Percentiles rank a stretch among this genome's conserved stretches.
Conservation (phyloP, 2,888 invertebrate species). For the Chaetoderma sp. region DNA sequence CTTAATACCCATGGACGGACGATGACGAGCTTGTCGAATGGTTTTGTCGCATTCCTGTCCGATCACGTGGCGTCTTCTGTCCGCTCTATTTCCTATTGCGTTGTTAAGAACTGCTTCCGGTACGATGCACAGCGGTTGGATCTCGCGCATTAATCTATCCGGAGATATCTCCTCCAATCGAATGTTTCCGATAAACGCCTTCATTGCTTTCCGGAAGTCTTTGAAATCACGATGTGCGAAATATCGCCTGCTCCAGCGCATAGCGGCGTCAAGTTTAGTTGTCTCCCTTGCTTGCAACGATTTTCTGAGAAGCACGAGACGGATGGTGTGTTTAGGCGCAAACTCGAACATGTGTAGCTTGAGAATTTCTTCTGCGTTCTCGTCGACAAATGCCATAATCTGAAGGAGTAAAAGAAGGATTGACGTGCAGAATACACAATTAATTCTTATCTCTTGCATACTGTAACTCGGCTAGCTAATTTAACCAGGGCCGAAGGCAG, state of each 20-base stretch:
- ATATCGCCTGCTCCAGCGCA: not conserved
- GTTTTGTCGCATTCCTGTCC: constrained; percentile 4
- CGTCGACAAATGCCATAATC: not conserved
- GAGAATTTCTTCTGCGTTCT: not conserved
- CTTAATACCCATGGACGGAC: too few species aligned
- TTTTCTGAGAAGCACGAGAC: not conserved
- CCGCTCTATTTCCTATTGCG: not conserved
- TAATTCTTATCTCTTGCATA: too few species aligned
- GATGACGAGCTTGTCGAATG: too few species aligned
- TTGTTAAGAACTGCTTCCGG: not conserved
- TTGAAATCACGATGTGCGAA: not conserved
- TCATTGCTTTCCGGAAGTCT: constrained; percentile 6
- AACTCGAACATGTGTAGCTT: not conserved
- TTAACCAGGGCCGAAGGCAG: too few species aligned
- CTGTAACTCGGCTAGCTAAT: too few species aligned
- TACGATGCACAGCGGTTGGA: not conserved
- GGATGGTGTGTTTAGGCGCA: not conserved
- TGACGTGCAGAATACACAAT: too few species aligned
- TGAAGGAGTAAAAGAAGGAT: not conserved
- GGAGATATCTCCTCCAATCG: not conserved
- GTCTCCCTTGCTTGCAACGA: not conserved
- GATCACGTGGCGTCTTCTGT: not conserved
- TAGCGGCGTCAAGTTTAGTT: not conserved
- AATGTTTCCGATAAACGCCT: not conserved
- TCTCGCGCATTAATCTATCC: not conserved